These are phyloP conservation scores for Bagarius yarrelli DNA, from an alignment of 2,113 vertebrate species.

Conservation along the genomic window DNA sequence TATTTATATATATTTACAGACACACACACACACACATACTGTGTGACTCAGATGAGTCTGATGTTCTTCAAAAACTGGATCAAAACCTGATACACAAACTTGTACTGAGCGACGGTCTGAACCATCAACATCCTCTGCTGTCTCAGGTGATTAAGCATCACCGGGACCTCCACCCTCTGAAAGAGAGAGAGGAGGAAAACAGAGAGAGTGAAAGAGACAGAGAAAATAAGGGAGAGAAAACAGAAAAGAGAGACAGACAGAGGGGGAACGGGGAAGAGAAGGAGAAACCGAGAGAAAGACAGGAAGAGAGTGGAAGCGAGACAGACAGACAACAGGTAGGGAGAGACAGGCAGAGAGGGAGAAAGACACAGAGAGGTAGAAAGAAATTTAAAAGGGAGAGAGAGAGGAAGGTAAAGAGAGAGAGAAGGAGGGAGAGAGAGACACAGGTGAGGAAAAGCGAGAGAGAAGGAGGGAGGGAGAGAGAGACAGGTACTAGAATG, in stretches of 20 bases:
- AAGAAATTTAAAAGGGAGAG: no score
- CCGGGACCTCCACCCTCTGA: slow-evolving; percentile 84
- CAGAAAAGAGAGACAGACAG: no score
- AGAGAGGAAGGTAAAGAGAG: neutral
- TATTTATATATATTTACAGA: no score
- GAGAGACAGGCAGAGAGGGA: neutral
- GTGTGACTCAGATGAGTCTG: slow-evolving; percentile 82
- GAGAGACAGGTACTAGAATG: neutral
- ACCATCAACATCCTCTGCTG: slow-evolving; percentile 96
- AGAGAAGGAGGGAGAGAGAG: neutral
- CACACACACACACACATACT: neutral
- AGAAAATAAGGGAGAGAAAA: neutral
- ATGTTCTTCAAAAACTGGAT: slow-evolving; percentile 94
- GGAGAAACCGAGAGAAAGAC: neutral
- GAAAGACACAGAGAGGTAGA: slow-evolving; percentile 3
- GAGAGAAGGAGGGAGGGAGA: neutral
- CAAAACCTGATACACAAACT: slow-evolving; percentile 91
- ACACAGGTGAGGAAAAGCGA: neutral
- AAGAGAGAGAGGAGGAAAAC: no score
- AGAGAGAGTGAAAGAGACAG: neutral
- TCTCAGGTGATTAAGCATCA: slow-evolving; percentile 79
- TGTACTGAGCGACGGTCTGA: slow-evolving; percentile 93
- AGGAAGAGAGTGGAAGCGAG: slow-evolving; percentile 2
- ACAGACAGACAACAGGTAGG: neutral
- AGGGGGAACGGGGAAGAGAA: slow-evolving; percentile 10